Base-by-base conservation (phyloP, 1,140 invertebrate species). In the Diabrotica virgifera region DNA sequence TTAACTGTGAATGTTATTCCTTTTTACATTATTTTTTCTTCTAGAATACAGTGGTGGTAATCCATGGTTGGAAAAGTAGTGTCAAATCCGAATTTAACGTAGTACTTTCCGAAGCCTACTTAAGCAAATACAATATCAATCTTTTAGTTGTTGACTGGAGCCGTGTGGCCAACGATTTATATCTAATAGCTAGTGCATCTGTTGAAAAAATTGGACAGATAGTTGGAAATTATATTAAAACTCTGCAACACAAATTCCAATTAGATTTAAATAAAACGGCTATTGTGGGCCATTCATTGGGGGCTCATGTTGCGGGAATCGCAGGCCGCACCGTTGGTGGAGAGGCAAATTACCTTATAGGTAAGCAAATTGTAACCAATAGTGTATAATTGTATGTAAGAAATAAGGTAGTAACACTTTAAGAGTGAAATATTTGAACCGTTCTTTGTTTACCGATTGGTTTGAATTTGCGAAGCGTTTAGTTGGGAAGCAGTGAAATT, bases 281-380 rank as follows among this genome's bases (percentile, higher is more conserved):
- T 67, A 69, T 89, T 0, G 82, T 89, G 53, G 89, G 88, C 7
- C 88, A 90, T 68, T 89, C 87, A 64, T 80, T 90, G 13, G 89
- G 89, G 5, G 88, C 86, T 3, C 89, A 90, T 67, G 80, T 89
- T 3, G 82, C 83, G 0, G 87, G 88, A 57, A 59, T 52, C 2
- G 10, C 64, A 12, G 59, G 65, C 6, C 24, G 78, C 46, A 46
- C 74, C 46, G 72, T 78, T 55, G 74, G 70, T 6, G 75, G 75
- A 36, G 68, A 72, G 1, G 67, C 80, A 5, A 63, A 68, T 52
- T 67, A 73, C 7, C 80, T 82, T n/a, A 46, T 46, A 46, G 40
- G 40, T 46, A 46, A 46, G 40, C 5, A 46, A 46, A 46, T 2
- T 2, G 4, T 24, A 24, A 24, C 24, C 24, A 24, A 24, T 24